These are phyloP conservation scores for Brachionus manjavacas DNA, from an alignment of 1,140 invertebrate species.

Conservation along the genomic window DNA sequence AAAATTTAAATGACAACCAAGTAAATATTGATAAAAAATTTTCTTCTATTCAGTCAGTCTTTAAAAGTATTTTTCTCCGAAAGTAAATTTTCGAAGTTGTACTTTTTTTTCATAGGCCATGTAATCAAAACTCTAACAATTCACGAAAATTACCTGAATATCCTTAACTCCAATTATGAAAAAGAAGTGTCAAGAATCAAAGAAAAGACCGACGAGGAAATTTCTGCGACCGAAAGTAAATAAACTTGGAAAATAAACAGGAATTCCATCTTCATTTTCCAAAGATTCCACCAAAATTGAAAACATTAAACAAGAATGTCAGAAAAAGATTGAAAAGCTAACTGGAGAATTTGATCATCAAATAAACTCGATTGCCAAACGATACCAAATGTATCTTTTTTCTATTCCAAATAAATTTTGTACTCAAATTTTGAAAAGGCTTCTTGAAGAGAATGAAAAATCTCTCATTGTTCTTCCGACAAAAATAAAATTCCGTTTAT, in stretches of 20 bases:
- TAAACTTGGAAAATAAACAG: not conserved
- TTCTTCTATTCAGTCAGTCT: not conserved
- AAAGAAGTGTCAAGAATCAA: not conserved
- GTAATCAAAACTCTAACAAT: not conserved
- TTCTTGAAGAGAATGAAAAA: not conserved
- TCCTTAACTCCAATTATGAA: not conserved
- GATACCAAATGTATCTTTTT: not conserved
- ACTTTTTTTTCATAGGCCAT: not conserved
- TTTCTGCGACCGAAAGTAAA: not conserved
- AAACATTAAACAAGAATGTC: not conserved
- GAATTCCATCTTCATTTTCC: not conserved
- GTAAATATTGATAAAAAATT: not conserved
- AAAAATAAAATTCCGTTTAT: constrained; percentile 7
- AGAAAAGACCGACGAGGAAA: not conserved
- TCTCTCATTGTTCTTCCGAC: not conserved
- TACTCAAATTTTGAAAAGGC: not conserved
- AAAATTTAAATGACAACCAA: not conserved
- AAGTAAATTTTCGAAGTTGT: not conserved
- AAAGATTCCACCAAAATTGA: not conserved
- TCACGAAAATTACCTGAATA: not conserved
- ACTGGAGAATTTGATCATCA: not conserved
- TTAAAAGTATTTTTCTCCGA: not conserved
- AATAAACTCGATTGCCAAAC: not conserved
- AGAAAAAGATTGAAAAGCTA: not conserved
- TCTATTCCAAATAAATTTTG: not conserved